These are phyloP conservation scores for Oncorhynchus tshawytscha DNA, from an alignment of 2,113 vertebrate genomes.

Conservation along the genomic window DNA sequence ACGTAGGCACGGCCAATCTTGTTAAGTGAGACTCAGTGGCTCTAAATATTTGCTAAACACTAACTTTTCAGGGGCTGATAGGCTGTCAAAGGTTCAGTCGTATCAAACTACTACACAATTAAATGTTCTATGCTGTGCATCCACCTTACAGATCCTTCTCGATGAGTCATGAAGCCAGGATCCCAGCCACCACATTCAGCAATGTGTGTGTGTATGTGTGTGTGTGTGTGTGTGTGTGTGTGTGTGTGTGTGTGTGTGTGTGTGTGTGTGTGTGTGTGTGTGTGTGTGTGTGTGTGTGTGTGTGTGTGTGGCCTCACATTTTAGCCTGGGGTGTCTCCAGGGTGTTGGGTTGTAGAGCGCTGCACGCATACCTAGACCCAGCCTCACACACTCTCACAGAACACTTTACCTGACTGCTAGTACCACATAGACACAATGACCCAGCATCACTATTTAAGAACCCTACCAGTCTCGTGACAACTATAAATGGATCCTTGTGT, in stretches of 20 bases:
- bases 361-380: slow-evolving; percentile 20
- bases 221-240: slow-evolving; percentile 12
- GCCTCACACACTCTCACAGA: background rate
- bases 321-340: background rate
- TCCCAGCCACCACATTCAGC: background rate
- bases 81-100: too few relatives aligned
- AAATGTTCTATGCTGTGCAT: background rate
- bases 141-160: background rate
- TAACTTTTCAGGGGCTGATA: too few relatives aligned
- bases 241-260: slow-evolving; percentile 12
- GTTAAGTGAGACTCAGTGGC: too few relatives aligned
- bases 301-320: background rate
- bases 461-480: background rate
- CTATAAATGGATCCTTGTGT: slow-evolving; percentile 35
- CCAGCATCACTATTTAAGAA: slow-evolving; percentile 3
- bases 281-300: slow-evolving; percentile 11
- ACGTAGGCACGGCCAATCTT: too few relatives aligned
- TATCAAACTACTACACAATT: background rate
- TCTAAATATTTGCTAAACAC: too few relatives aligned
- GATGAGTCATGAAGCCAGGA: background rate
- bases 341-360: background rate
- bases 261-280: slow-evolving; percentile 14
- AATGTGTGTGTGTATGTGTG: slow-evolving; percentile 10
- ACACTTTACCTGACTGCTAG: too few relatives aligned
- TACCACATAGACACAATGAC: background rate